A percentile compares a stretch with the other conserved stretches of the same genome.
phyloP scores from a whole-genome alignment of 1,140 invertebrate genomes.

The Pseudomyrmex flavicornis region DNA sequence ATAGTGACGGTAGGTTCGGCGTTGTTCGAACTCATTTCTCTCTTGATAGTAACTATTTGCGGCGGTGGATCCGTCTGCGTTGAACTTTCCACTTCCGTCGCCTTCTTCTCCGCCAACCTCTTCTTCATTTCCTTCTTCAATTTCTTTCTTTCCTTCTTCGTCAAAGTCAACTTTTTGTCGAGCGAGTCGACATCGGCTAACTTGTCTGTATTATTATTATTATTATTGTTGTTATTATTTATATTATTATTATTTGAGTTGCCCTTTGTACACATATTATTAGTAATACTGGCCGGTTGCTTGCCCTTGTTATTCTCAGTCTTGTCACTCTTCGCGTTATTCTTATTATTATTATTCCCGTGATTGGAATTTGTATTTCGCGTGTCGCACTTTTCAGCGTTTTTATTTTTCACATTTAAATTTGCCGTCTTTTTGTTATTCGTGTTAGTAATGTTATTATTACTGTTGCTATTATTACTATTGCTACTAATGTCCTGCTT shows the following conservation, averaged over 20 bases:
- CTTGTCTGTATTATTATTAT: slow-evolving; percentile 24
- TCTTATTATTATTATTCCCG: slow-evolving; percentile 46
- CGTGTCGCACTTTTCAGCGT: slow-evolving; percentile 24
- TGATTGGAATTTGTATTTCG: slow-evolving; percentile 58
- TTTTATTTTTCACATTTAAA: slow-evolving; percentile 67
- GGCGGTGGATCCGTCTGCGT: slow-evolving; percentile 81
- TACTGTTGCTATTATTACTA: slow-evolving; percentile 63
- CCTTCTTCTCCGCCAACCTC: slow-evolving; percentile 73
- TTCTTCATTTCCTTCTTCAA: slow-evolving; percentile 80
- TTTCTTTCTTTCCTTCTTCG: slow-evolving; percentile 83
- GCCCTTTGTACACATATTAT: slow-evolving; percentile 40
- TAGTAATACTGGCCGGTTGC: slow-evolving; percentile 27
- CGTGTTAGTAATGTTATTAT: slow-evolving; percentile 65
- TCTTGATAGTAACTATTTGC: slow-evolving; percentile 91
- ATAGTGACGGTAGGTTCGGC: slow-evolving; percentile 91
- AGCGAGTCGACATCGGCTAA: slow-evolving; percentile 17
- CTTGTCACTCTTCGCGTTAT: slow-evolving; percentile 63
- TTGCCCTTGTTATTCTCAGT: slow-evolving; percentile 61
- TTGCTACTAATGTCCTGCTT: slow-evolving; percentile 74
- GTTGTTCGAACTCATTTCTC: slow-evolving; percentile 88
- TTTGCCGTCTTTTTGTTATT: slow-evolving; percentile 67
- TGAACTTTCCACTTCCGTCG: slow-evolving; percentile 76
- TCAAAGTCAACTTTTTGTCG: slow-evolving; percentile 80
- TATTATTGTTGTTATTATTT: no score
- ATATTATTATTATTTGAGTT: slow-evolving; percentile 1